Evolutionary conservation across 1,140 invertebrate species (phyloP).

Genomic region (Homarus americanus): DNA sequence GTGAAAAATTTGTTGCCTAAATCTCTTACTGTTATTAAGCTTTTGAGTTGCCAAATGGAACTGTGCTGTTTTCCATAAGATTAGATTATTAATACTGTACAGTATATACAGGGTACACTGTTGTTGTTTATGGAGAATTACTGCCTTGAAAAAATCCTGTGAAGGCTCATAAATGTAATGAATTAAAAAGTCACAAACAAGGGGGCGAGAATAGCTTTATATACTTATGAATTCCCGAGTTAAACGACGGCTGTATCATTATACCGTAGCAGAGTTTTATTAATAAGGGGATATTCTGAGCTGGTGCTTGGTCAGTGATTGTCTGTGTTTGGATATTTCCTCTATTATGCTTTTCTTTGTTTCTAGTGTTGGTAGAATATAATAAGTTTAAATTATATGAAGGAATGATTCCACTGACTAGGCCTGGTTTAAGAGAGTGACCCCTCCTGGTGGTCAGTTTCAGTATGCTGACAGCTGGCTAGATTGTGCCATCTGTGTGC

Average conservation of each 20-base stretch:
- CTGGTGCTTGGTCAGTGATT: background rate
- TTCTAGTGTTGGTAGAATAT: background rate
- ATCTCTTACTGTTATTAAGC: too few species aligned
- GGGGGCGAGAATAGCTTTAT: background rate
- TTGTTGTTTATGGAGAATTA: background rate
- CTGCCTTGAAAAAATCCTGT: background rate
- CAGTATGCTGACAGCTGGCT: background rate
- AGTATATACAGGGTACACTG: too few species aligned
- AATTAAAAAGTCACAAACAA: background rate
- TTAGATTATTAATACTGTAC: too few species aligned
- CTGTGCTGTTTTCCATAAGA: too few species aligned
- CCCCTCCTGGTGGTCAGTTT: slow-evolving; percentile 1
- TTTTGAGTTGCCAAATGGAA: too few species aligned
- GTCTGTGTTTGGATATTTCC: background rate
- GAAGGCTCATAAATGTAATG: background rate
- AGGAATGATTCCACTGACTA: background rate
- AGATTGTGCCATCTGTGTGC: slow-evolving; percentile 1
- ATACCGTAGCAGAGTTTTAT: background rate
- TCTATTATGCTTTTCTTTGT: background rate
- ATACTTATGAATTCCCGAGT: background rate
- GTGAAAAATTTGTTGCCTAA: too few species aligned
- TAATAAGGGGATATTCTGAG: background rate
- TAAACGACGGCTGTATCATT: background rate
- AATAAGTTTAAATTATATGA: background rate
- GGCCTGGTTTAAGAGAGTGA: background rate